phyloP scores from a whole-genome alignment of 2,797 vertebrate species.

The Rhynchotus rufescens region DNA sequence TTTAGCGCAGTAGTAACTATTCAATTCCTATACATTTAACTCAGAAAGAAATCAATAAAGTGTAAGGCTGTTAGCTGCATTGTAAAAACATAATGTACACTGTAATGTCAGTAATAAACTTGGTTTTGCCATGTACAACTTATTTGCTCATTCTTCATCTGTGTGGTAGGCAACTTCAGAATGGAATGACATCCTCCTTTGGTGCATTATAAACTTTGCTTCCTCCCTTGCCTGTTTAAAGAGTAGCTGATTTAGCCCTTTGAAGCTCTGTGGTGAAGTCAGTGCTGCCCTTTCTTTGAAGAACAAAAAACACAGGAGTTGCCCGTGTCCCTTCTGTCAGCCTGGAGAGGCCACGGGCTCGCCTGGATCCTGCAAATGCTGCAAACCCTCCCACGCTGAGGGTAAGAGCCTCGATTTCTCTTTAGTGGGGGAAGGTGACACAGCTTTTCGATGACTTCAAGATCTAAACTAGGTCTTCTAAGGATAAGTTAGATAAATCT shows the following conservation, averaged over 20 bases:
- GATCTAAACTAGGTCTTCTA: neutral
- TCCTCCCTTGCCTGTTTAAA: conserved; percentile 46
- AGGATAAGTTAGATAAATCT: neutral
- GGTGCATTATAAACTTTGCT: conserved; percentile 39
- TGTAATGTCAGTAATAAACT: conserved; percentile 77
- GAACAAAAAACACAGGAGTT: conserved; percentile 20
- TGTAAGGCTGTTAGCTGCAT: conserved; percentile 70
- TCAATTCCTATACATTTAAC: conserved; percentile 75
- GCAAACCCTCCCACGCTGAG: neutral
- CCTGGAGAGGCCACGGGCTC: neutral
- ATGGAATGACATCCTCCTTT: neutral
- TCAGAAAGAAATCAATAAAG: conserved; percentile 49
- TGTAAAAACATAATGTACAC: conserved; percentile 65
- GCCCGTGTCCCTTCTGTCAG: neutral
- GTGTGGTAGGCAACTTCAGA: neutral
- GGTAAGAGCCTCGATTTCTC: neutral
- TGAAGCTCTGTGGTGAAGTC: conserved; percentile 61
- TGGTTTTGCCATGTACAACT: conserved; percentile 59
- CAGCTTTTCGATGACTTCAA: neutral
- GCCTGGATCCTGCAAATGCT: neutral
- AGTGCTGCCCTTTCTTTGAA: conserved; percentile 69
- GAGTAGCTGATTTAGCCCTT: conserved; percentile 36
- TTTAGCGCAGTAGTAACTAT: conserved; percentile 68
- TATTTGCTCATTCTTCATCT: conserved; percentile 27
- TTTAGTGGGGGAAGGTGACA: neutral